Evolutionary conservation across 1,140 invertebrate genomes (phyloP), one percentile per base, ranked within the genome.

Genomic region (Ostrea edulis): DNA sequence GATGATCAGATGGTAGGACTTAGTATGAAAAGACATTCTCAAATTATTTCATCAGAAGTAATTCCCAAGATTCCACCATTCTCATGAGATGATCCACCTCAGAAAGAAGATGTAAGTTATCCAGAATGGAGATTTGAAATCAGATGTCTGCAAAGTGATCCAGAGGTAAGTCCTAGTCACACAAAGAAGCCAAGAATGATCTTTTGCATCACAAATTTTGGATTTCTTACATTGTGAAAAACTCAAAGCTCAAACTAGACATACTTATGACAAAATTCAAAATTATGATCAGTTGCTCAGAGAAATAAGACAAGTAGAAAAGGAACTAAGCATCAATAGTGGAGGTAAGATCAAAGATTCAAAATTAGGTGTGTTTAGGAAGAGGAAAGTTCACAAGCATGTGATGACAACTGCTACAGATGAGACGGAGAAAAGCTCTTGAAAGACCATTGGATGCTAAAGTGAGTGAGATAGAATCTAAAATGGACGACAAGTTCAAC

Each of bases 211-310:
- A n/a, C n/a, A n/a, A n/a, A n/a, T n/a, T n/a, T n/a, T n/a, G n/a
- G n/a, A n/a, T n/a, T n/a, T n/a, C 35, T 52, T 82, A 29, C 20
- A 29, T 20, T 35, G 11, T 8, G 11, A 65, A 17, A 44, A 77
- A 58, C 51, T 82, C 17, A 25, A 58, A n/a, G 22, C 17, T 58
- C 25, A 35, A 44, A 82, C 68, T 11, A n/a, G 86, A 53, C 71
- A 87, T 82, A 82, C 83, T 20, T 87, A 87, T 83, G 86, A 83
- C 29, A 11, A 25, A 7, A 68, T 87, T 84, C 9, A 1, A 4
- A 53, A 51, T 52, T 87, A 58, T 87, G 82, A 87, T 65, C 17
- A 83, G 82, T 68, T 55, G 54, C 54, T 55, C 8, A 25, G 81
- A n/a, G 81, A 25, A 22, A 77, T 77, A 54, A 84, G 17, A 17